A percentile compares a stretch with the other conserved stretches of the same genome.
Evolutionary conservation across 2,797 vertebrate genomes (phyloP).

Genomic region (Dryobates pubescens): DNA sequence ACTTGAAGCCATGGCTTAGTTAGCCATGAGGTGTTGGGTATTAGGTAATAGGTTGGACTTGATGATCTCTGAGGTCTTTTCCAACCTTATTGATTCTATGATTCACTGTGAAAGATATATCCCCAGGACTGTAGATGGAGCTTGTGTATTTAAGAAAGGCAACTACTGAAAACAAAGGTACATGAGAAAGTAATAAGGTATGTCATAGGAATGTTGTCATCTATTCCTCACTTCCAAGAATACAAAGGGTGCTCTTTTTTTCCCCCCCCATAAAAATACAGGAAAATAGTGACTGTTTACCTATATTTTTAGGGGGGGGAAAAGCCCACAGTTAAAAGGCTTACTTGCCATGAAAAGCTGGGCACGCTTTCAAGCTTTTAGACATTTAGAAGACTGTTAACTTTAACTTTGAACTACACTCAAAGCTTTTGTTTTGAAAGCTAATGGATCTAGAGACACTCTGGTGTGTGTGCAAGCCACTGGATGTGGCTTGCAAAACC

Average conservation of each 20-base stretch:
- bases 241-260: neutral
- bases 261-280: accelerated
- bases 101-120: neutral
- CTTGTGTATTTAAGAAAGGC: neutral
- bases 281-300: neutral
- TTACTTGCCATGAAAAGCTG: neutral
- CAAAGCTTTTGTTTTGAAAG: neutral
- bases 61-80: too few species aligned
- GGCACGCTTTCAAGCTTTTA: neutral
- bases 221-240: neutral
- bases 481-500: neutral
- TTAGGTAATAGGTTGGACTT: too few species aligned
- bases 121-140: neutral
- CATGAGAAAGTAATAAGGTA: neutral
- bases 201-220: accelerated
- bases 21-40: too few species aligned
- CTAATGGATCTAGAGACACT: neutral
- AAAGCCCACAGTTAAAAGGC: neutral
- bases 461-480: accelerated
- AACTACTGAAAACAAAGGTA: neutral
- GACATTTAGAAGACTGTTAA: neutral
- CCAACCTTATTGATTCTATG: too few species aligned
- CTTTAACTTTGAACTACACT: neutral
- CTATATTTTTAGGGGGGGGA: too few species aligned
- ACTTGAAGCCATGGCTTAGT: too few species aligned